Evolutionary conservation across 2,888 invertebrate genomes (phyloP).

Genomic region (Nymphalis urticae): DNA sequence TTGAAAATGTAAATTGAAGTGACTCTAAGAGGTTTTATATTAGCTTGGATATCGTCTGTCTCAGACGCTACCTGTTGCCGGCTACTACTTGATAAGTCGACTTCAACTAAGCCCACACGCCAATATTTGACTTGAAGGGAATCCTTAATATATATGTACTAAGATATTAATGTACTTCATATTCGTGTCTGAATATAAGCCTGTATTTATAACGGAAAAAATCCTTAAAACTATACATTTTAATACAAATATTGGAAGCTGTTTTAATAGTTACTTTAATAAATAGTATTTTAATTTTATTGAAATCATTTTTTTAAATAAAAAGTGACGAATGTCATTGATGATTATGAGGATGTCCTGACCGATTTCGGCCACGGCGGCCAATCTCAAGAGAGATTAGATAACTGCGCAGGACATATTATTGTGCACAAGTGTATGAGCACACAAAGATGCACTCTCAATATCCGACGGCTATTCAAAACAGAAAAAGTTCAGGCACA

Average conservation of each 20-base stretch:
- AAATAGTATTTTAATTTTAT: no score
- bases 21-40: conserved; percentile 30
- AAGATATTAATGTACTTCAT: conserved; percentile 19
- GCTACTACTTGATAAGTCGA: conserved; percentile 31
- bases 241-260: not conserved
- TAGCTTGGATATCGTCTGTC: conserved; percentile 24
- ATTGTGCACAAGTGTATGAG: no score
- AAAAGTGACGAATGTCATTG: no score
- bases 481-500: no score
- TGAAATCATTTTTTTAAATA: no score
- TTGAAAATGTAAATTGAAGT: conserved; percentile 18
- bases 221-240: not conserved
- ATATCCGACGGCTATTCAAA: no score
- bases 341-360: no score
- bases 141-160: conserved; percentile 36
- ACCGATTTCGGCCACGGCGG: no score
- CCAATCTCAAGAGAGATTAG: no score
- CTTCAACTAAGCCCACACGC: conserved; percentile 36
- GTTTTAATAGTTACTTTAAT: no score
- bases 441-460: no score
- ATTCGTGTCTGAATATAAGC: conserved; percentile 10
- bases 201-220: conserved; percentile 7
- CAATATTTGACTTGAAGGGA: conserved; percentile 43
- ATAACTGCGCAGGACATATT: no score
- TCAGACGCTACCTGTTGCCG: conserved; percentile 41